Conservation (phyloP, 2,797 vertebrate genomes). For the Columba guinea region DNA sequence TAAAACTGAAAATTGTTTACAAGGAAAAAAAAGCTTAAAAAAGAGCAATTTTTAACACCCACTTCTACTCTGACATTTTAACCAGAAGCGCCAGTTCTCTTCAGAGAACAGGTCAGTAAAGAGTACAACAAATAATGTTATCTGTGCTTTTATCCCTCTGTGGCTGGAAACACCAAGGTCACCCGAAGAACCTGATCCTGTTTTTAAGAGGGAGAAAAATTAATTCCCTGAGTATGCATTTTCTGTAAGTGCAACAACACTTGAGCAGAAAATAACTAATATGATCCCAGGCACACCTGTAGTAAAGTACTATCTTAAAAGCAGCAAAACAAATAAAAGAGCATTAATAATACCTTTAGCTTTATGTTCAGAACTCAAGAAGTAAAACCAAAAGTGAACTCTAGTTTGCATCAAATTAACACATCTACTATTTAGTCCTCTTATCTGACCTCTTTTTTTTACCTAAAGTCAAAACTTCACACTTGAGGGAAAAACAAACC, state of each 20-base stretch:
- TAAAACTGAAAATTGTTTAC: constrained; percentile 15
- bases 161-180: constrained; percentile 43
- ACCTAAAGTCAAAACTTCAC: neutral
- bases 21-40: constrained; percentile 43
- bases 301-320: neutral
- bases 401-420: neutral
- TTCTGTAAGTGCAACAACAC: neutral
- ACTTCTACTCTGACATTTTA: constrained; percentile 60
- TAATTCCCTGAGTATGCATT: neutral
- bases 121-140: constrained; percentile 39
- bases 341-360: neutral
- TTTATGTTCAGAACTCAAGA: neutral
- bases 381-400: neutral
- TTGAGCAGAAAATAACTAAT: constrained; percentile 39
- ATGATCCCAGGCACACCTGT: neutral
- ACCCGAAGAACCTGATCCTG: constrained; percentile 15
- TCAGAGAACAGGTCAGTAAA: constrained; percentile 53
- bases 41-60: neutral
- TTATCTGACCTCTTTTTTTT: neutral
- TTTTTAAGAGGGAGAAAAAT: neutral
- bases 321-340: neutral
- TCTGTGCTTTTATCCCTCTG: constrained; percentile 49
- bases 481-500: neutral
- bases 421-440: neutral
- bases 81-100: constrained; percentile 41